Conservation (phyloP, 2,888 invertebrate species). For the Chymomyza fuscimana region DNA sequence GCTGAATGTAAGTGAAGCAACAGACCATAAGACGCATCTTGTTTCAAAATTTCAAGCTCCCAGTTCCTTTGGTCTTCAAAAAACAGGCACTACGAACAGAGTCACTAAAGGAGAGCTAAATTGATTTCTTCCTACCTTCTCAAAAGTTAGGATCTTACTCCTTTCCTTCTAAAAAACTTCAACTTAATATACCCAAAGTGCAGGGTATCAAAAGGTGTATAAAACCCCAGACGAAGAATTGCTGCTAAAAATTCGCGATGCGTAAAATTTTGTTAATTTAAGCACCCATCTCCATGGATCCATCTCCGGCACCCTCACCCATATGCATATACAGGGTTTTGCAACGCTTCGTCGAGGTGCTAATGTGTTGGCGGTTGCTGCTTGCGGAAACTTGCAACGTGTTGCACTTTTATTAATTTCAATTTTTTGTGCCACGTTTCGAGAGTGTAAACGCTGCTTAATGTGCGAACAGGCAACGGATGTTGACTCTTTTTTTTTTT, state of each 20-base stretch:
- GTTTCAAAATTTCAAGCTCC: too few relatives aligned
- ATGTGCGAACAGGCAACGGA: not conserved
- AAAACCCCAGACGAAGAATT: not conserved
- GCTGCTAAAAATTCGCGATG: conserved; percentile 60
- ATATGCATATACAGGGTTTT: not conserved
- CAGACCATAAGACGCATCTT: too few relatives aligned
- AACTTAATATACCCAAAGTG: too few relatives aligned
- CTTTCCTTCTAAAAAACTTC: too few relatives aligned
- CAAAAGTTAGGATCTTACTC: too few relatives aligned
- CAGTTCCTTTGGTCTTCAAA: too few relatives aligned
- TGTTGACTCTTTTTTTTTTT: not conserved
- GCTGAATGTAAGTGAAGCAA: too few relatives aligned
- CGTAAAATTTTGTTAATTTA: conserved; percentile 71
- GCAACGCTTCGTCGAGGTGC: not conserved
- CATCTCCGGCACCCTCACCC: not conserved
- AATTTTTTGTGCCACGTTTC: conserved; percentile 1
- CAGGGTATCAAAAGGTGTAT: too few relatives aligned
- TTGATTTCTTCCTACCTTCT: too few relatives aligned
- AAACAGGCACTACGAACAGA: too few relatives aligned
- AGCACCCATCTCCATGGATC: conserved; percentile 11
- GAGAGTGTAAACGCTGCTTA: not conserved
- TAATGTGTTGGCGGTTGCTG: conserved; percentile 6
- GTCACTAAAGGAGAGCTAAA: too few relatives aligned
- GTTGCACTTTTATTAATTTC: conserved; percentile 50
- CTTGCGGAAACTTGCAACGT: conserved; percentile 39